Conservation (phyloP, 2,797 vertebrate species). For the Phalanger gymnotis region DNA sequence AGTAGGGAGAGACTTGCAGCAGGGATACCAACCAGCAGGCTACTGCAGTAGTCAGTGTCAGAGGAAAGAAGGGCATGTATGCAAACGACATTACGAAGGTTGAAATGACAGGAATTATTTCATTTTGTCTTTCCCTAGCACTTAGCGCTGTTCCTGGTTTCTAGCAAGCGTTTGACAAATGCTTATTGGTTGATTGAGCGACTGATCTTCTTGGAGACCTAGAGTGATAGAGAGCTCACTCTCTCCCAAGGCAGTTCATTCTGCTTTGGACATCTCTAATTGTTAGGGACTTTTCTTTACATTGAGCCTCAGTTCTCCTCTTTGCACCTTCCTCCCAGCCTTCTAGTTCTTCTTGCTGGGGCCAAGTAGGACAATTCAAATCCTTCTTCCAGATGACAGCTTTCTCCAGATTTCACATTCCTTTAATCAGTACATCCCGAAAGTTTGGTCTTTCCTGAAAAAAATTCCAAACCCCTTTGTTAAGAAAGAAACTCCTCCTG, state of each 20-base stretch:
- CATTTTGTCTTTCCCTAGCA: neutral
- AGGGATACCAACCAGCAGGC: neutral
- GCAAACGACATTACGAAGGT: neutral
- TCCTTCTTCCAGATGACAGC: neutral
- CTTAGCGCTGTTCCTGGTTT: neutral
- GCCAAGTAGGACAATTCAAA: neutral
- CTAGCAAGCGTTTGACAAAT: neutral
- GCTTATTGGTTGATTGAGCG: neutral
- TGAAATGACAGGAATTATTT: neutral
- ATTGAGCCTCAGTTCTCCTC: neutral
- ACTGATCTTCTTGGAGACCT: neutral
- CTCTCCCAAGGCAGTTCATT: neutral
- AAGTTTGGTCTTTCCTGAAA: neutral
- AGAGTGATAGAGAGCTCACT: neutral
- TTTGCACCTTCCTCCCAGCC: neutral
- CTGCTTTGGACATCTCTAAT: neutral
- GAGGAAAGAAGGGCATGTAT: neutral
- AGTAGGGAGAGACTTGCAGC: neutral
- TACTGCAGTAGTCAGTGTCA: neutral
- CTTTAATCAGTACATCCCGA: neutral
- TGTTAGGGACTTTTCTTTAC: neutral
- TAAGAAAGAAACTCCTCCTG: neutral
- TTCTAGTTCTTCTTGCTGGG: neutral
- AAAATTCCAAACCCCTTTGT: neutral
- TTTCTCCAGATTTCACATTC: neutral